These are phyloP conservation scores for Leptosomus discolor DNA, from an alignment of 2,113 vertebrate species.

Conservation along the genomic window DNA sequence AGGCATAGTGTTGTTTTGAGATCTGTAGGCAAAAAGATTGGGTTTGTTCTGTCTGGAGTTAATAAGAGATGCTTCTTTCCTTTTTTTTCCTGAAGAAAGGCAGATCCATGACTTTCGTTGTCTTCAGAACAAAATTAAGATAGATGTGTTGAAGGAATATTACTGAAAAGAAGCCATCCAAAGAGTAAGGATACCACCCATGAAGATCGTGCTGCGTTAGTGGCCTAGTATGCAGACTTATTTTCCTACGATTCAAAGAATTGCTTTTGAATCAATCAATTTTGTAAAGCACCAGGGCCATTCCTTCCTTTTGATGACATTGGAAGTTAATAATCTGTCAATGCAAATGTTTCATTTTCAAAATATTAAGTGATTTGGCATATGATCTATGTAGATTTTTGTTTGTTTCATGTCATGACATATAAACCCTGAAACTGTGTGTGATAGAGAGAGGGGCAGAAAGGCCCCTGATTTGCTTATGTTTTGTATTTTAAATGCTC, in stretches of 20 bases:
- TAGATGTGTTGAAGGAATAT: neutral
- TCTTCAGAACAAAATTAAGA: neutral
- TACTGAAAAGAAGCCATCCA: neutral
- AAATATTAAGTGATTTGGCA: neutral
- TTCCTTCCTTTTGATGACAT: neutral
- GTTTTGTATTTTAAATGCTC: neutral
- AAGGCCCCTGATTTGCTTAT: neutral
- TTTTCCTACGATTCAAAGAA: neutral
- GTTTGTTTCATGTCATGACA: neutral
- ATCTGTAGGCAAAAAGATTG: neutral
- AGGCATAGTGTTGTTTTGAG: neutral
- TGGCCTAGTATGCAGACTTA: neutral
- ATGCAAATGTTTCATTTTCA: neutral
- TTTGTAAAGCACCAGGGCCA: neutral
- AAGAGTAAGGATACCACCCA: neutral
- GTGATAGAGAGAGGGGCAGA: neutral
- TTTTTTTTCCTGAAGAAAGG: neutral
- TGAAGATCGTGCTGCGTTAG: neutral
- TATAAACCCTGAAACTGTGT: neutral
- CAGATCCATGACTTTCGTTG: neutral
- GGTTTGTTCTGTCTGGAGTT: neutral
- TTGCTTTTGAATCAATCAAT: neutral
- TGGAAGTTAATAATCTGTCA: neutral
- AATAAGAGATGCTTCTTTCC: neutral
- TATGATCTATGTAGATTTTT: neutral